Evolutionary conservation across 2,888 invertebrate species (phyloP).

Genomic region (Cataglyphis livida): DNA sequence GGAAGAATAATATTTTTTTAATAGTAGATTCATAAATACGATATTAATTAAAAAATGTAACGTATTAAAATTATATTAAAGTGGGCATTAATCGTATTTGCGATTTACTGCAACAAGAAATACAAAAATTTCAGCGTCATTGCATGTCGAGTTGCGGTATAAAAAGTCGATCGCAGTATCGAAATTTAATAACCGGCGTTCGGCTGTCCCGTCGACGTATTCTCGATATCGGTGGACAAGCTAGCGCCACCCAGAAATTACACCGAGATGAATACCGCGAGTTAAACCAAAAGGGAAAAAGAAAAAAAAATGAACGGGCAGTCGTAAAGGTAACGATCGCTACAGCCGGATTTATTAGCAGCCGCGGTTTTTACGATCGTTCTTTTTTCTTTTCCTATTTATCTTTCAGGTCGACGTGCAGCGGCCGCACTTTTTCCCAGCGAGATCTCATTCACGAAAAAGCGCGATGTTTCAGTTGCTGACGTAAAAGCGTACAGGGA

Average conservation of each 20-base stretch:
- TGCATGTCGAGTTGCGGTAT: constrained; percentile 13
- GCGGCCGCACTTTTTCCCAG: constrained; percentile 15
- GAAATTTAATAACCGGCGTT: constrained; percentile 62
- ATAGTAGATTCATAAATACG: background rate
- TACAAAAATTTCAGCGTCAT: constrained; percentile 14
- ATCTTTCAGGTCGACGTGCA: constrained; percentile 38
- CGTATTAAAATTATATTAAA: constrained; percentile 1
- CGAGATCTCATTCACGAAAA: constrained; percentile 56
- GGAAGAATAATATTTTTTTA: background rate
- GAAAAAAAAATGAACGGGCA: constrained; percentile 22
- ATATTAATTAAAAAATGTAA: constrained; percentile 16
- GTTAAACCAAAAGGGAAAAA: constrained; percentile 21
- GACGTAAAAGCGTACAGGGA: constrained; percentile 69
- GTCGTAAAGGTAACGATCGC: constrained; percentile 21
- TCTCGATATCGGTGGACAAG: constrained; percentile 59
- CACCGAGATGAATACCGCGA: constrained; percentile 47
- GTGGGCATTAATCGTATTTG: background rate
- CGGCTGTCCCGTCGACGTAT: constrained; percentile 53
- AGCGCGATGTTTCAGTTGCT: constrained; percentile 66
- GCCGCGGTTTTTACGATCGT: constrained; percentile 18
- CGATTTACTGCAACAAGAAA: background rate
- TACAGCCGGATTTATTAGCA: constrained; percentile 43
- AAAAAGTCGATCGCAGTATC: constrained; percentile 53
- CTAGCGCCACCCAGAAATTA: constrained; percentile 52
- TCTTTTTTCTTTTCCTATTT: constrained; percentile 36